Percentiles rank a stretch among this genome's conserved stretches.
Conservation (phyloP, 2,797 vertebrate genomes). For the Acanthurus lineatus region DNA sequence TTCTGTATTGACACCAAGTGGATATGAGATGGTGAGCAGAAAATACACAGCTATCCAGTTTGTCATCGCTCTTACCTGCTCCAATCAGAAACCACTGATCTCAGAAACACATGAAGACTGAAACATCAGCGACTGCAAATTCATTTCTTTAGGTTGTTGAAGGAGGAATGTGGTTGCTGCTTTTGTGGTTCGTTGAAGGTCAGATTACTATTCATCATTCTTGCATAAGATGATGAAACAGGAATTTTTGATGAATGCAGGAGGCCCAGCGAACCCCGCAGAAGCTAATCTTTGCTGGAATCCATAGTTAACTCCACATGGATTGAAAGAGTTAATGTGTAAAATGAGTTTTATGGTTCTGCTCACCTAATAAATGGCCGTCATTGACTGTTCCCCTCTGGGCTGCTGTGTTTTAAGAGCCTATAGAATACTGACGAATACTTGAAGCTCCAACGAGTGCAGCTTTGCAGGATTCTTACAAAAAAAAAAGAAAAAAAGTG, state of each 20-base stretch:
- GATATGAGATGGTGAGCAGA: conserved; percentile 35
- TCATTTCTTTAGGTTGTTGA: not conserved
- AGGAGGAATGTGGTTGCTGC: conserved; percentile 9
- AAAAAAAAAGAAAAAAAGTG: conserved; percentile 22
- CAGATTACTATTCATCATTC: not conserved
- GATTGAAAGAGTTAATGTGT: conserved; percentile 11
- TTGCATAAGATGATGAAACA: not conserved
- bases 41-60: conserved; percentile 43
- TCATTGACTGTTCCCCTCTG: conserved; percentile 19
- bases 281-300: not conserved
- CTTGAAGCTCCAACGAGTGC: conserved; percentile 31
- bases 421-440: conserved; percentile 21
- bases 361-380: conserved; percentile 45
- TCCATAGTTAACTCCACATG: not conserved
- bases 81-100: conserved; percentile 53
- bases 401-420: conserved; percentile 39
- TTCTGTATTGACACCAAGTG: conserved; percentile 33
- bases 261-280: not conserved
- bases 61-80: conserved; percentile 50
- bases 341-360: conserved; percentile 42
- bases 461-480: conserved; percentile 27
- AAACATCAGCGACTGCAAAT: conserved; percentile 29
- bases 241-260: conserved; percentile 1
- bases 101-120: conserved; percentile 17
- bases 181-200: conserved; percentile 2